Evolutionary conservation across 2,888 invertebrate species (phyloP).

Genomic region (Halictus quadricinctus): DNA sequence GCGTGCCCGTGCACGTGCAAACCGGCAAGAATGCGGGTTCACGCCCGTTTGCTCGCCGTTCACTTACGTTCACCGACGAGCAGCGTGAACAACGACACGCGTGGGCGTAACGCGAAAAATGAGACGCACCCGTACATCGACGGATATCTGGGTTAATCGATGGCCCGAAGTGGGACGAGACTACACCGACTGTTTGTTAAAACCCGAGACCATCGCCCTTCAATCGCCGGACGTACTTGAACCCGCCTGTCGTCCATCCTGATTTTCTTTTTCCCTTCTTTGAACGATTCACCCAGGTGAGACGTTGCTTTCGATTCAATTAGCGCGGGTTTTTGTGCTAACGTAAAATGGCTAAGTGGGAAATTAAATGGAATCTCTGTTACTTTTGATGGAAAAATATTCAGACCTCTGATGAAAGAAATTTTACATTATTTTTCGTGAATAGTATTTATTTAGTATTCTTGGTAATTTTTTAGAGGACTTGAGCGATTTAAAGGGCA

Average conservation of each 20-base stretch:
- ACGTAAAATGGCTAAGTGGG: no score
- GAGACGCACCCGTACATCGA: slow-evolving; percentile 24
- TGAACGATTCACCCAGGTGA: not conserved
- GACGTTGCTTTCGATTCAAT: not conserved
- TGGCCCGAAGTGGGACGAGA: slow-evolving; percentile 57
- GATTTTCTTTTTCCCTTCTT: not conserved
- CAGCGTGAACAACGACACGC: slow-evolving; percentile 14
- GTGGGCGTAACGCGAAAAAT: slow-evolving; percentile 49
- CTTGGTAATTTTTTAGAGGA: no score
- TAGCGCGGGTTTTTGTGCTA: not conserved
- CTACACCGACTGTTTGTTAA: slow-evolving; percentile 20
- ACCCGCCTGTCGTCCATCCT: not conserved
- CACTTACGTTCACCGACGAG: slow-evolving; percentile 13
- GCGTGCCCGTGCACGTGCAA: slow-evolving; percentile 7
- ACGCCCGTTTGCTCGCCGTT: slow-evolving; percentile 20
- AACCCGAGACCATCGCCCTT: slow-evolving; percentile 10
- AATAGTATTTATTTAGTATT: no score
- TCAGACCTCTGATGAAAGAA: no score
- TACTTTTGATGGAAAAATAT: no score
- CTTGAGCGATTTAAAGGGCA: no score
- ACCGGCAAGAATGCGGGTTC: slow-evolving; percentile 32
- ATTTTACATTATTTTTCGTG: no score
- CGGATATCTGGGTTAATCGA: slow-evolving; percentile 66
- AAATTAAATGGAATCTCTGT: no score
- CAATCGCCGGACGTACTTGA: slow-evolving; percentile 9